Conservation (phyloP, 2,113 vertebrate species). For the Lampris incognitus region DNA sequence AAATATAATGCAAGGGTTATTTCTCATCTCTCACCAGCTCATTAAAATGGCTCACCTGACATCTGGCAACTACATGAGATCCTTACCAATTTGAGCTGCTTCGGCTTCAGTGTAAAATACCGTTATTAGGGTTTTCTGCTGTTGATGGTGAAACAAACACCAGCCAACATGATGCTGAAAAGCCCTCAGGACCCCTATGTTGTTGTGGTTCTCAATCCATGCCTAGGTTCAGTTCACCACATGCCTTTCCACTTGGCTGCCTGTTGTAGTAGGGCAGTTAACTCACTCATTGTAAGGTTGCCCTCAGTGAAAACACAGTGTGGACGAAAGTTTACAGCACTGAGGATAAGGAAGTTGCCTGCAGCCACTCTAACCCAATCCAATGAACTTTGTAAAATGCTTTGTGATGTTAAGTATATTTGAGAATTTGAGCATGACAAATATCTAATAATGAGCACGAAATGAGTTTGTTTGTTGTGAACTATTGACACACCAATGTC, state of each 20-base stretch:
- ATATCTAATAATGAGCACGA: slow-evolving; percentile 39
- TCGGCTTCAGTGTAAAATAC: slow-evolving; percentile 11
- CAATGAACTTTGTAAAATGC: slow-evolving; percentile 36
- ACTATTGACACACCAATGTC: slow-evolving; percentile 29
- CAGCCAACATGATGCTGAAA: slow-evolving; percentile 64
- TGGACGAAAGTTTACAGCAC: background rate
- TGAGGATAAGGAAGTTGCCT: background rate
- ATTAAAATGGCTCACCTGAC: slow-evolving; percentile 14
- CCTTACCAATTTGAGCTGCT: slow-evolving; percentile 13
- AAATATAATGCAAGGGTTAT: background rate
- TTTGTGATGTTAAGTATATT: slow-evolving; percentile 4
- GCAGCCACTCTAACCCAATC: slow-evolving; percentile 19
- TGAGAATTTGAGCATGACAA: background rate
- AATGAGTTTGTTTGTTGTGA: slow-evolving; percentile 42
- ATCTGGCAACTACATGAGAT: background rate
- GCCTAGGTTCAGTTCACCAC: slow-evolving; percentile 57
- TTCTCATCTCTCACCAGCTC: background rate
- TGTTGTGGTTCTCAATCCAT: slow-evolving; percentile 60
- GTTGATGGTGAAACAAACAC: slow-evolving; percentile 5
- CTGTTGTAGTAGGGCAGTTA: slow-evolving; percentile 71
- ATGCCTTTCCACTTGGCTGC: slow-evolving; percentile 79
- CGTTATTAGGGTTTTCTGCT: slow-evolving; percentile 18
- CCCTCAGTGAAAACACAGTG: slow-evolving; percentile 59
- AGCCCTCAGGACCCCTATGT: slow-evolving; percentile 62
- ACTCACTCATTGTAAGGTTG: slow-evolving; percentile 64